phyloP scores from a whole-genome alignment of 1,140 invertebrate genomes.

The Caenorhabditis brenneri region DNA sequence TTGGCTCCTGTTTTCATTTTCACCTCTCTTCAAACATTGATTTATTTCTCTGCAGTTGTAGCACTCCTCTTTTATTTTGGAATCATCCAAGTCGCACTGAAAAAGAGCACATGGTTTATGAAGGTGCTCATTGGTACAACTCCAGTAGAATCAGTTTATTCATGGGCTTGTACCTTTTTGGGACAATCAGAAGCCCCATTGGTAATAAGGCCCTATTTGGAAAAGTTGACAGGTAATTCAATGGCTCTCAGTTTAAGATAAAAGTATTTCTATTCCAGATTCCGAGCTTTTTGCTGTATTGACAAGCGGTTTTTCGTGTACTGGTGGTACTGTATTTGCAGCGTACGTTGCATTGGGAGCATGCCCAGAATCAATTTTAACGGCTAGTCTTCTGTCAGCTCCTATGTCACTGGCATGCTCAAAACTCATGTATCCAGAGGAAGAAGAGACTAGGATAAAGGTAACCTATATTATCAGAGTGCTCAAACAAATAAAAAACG shows the following conservation, averaged over 20 bases:
- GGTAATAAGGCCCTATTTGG: conserved; percentile 83
- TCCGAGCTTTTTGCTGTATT: conserved; percentile 92
- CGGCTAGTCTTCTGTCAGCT: conserved; percentile 56
- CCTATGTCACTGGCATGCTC: conserved; percentile 67
- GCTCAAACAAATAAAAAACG: conserved; percentile 34
- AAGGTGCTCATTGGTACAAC: conserved; percentile 80
- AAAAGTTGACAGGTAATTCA: conserved; percentile 76
- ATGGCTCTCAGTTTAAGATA: too few species aligned
- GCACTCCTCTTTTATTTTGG: conserved; percentile 87
- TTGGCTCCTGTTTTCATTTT: conserved; percentile 73
- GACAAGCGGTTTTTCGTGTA: conserved; percentile 90
- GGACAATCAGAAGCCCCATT: conserved; percentile 89
- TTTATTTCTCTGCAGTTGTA: conserved; percentile 73
- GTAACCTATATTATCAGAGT: background rate
- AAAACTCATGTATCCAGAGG: conserved; percentile 74
- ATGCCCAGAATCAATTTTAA: conserved; percentile 73
- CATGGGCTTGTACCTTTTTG: conserved; percentile 89
- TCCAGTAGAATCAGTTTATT: conserved; percentile 86
- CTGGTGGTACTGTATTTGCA: conserved; percentile 89
- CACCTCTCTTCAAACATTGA: conserved; percentile 72
- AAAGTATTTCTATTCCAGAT: conserved; percentile 57
- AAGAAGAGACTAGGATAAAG: conserved; percentile 73
- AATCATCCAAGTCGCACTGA: conserved; percentile 83
- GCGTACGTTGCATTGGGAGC: conserved; percentile 92
- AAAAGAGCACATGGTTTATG: conserved; percentile 79